Conservation (phyloP, 1,140 invertebrate genomes). For the Liolophura sinensis region DNA sequence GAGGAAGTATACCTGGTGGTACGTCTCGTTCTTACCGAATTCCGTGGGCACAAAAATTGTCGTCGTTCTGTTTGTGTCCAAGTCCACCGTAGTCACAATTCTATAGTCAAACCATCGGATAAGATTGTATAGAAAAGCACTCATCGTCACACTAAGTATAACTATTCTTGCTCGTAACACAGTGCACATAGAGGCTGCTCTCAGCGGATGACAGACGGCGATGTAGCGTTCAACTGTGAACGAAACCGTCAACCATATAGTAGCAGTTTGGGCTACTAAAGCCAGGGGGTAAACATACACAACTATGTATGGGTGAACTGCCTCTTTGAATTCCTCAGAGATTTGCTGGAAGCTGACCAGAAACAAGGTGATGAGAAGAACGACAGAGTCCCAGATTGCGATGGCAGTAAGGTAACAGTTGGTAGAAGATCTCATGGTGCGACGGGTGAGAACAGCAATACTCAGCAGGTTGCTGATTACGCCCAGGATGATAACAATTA, state of each 20-base stretch:
- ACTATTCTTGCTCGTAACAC: conserved; percentile 85
- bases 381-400: conserved; percentile 86
- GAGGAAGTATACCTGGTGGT: conserved; percentile 82
- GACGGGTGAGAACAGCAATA: conserved; percentile 82
- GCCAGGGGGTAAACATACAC: conserved; percentile 84
- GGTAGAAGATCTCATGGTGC: conserved; percentile 92
- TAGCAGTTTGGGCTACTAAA: conserved; percentile 84
- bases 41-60: conserved; percentile 69
- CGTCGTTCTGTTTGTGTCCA: conserved; percentile 15
- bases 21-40: conserved; percentile 73
- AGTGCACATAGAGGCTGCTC: conserved; percentile 86
- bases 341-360: conserved; percentile 75
- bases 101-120: conserved; percentile 66
- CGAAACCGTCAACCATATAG: conserved; percentile 91
- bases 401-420: conserved; percentile 90
- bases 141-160: conserved; percentile 79
- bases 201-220: conserved; percentile 91
- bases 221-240: conserved; percentile 96
- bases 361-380: conserved; percentile 84
- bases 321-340: conserved; percentile 69
- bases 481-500: conserved; percentile 79
- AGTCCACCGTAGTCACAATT: conserved; percentile 51
- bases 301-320: conserved; percentile 78
- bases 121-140: conserved; percentile 86
- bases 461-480: conserved; percentile 87